Evolutionary conservation across 2,113 vertebrate genomes (phyloP), one percentile per base, ranked within the genome.

Genomic region (Marmota flaviventris): DNA sequence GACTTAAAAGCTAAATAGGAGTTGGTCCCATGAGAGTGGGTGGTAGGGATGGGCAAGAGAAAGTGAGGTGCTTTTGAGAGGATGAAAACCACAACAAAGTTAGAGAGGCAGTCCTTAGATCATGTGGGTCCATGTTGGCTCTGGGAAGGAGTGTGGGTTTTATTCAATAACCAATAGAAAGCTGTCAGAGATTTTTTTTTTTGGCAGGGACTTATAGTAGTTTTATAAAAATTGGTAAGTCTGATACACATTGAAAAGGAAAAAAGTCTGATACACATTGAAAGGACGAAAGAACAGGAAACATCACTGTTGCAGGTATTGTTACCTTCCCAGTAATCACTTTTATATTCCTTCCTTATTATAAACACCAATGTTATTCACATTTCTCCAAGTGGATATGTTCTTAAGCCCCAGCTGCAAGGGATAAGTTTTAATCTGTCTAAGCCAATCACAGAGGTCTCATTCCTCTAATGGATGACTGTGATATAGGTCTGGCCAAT

Each of bases 211-310:
- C 63, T 65, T 63, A 78, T 9, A 72, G 58, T 20, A 86, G 67
- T 94, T 90, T 93, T 83, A 87, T 56, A 86, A 91, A 95, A 94
- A 93, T 29, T 51, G 32, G 22, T 69, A 22, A 32, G 37, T 42
- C 42, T 73, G 73, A 88, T 29, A 85, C 27, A 85, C 37, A 78
- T 84, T 86, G 77, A 94, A 70, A 76, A 45, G 45, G 45, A 45
- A 45, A 45, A 45, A 22, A 32, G 37, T 42, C 42, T 73, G 73
- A 88, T 29, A 85, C 27, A 85, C 37, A 78, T 0, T 86, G 77
- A 94, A 70, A 76, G n/a, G 58, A 58, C 81, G 20, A 87, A 37
- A 93, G 89, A 56, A 81, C 14, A 76, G 20, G 29, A 93, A 22
- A 93, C 65, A 76, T 12, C 32, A 84, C 18, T 2, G 24, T 14